Evolutionary conservation across 2,113 vertebrate species (phyloP).

Genomic region (Natator depressus): DNA sequence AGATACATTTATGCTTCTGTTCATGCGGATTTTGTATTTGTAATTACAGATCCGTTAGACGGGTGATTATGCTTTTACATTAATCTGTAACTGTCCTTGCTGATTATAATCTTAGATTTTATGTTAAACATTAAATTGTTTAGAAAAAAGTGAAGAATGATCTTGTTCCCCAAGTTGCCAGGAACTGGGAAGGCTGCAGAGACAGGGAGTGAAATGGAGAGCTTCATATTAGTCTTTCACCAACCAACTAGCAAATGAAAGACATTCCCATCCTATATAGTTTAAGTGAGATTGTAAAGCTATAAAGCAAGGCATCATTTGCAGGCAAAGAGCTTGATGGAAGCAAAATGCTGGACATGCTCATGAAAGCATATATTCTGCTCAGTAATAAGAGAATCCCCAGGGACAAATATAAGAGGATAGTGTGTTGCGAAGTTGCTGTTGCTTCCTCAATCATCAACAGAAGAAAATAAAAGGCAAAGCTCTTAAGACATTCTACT

Average conservation of each 20-base stretch:
- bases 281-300: not conserved
- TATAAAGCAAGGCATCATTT: not conserved
- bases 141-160: not conserved
- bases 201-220: not conserved
- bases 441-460: not conserved
- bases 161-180: not conserved
- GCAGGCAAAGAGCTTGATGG: not conserved
- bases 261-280: not conserved
- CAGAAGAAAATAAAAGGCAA: not conserved
- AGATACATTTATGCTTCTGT: not conserved
- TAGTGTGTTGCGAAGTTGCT: not conserved
- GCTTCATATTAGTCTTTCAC: not conserved
- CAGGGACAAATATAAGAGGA: not conserved
- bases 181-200: not conserved
- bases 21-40: conserved; percentile 15
- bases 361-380: not conserved
- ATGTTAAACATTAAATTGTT: not conserved
- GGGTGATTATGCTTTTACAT: not conserved
- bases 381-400: not conserved
- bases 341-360: not conserved
- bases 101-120: not conserved
- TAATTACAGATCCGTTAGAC: not conserved
- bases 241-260: not conserved
- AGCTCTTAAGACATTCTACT: not conserved
- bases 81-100: not conserved